A percentile compares a stretch with the other conserved stretches of the same genome.
Evolutionary conservation across 1,140 invertebrate genomes (phyloP).

Genomic region (Drosophila arizonae): DNA sequence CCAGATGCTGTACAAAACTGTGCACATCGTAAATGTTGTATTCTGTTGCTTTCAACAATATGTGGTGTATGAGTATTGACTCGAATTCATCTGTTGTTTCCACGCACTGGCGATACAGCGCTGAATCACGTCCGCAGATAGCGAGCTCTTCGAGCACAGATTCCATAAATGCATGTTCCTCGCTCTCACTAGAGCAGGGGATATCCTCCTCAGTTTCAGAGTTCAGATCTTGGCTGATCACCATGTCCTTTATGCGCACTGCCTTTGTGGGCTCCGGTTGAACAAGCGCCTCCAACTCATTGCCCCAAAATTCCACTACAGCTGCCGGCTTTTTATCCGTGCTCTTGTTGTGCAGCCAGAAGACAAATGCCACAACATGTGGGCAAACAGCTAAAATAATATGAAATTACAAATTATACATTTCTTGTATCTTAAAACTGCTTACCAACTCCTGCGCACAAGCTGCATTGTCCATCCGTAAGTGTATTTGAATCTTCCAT

Average conservation of each 20-base stretch:
- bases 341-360: conserved; percentile 74
- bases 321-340: conserved; percentile 48
- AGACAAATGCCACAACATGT: conserved; percentile 69
- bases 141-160: conserved; percentile 69
- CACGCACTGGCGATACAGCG: conserved; percentile 70
- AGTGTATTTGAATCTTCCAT: conserved; percentile 46
- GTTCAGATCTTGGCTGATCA: conserved; percentile 52
- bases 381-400: conserved; percentile 48
- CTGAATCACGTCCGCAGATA: conserved; percentile 59
- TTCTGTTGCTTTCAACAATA: conserved; percentile 54
- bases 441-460: conserved; percentile 42
- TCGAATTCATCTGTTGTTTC: conserved; percentile 73
- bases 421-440: background rate
- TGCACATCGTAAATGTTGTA: conserved; percentile 57
- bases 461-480: conserved; percentile 53
- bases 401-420: background rate
- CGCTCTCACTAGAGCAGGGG: conserved; percentile 31
- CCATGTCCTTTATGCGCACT: conserved; percentile 61
- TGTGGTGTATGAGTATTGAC: conserved; percentile 69
- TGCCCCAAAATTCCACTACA: conserved; percentile 74
- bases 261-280: conserved; percentile 56
- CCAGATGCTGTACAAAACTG: conserved; percentile 68
- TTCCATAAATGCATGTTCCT: conserved; percentile 63
- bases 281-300: conserved; percentile 62
- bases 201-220: conserved; percentile 44